Percentiles rank a stretch among this genome's conserved stretches.
Conservation (phyloP, 2,797 vertebrate species). For the Helostoma temminkii region DNA sequence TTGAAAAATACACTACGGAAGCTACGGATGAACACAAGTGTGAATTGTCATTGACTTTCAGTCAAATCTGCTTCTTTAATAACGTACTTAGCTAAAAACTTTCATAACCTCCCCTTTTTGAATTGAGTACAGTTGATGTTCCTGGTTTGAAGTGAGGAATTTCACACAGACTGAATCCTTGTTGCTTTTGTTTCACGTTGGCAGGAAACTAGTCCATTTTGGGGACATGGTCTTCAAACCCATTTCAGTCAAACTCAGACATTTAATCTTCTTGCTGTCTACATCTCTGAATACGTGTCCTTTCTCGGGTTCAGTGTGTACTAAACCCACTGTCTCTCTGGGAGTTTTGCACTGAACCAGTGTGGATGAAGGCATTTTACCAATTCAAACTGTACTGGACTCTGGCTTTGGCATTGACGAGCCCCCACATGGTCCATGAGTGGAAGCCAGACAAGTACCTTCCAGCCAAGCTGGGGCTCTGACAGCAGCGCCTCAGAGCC, state of each 20-base stretch:
- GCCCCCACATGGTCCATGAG: conserved; percentile 6
- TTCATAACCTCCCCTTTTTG: too few species aligned
- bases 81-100: too few species aligned
- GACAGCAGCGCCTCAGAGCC: conserved; percentile 27
- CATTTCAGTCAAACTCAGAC: too few species aligned
- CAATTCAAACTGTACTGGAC: conserved; percentile 11
- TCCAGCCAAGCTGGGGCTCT: conserved; percentile 13
- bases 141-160: too few species aligned
- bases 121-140: too few species aligned
- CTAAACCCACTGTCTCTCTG: background rate
- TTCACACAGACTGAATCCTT: background rate
- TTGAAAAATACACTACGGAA: too few species aligned
- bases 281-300: background rate
- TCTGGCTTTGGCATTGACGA: conserved; percentile 1
- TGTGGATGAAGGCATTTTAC: background rate
- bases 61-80: too few species aligned
- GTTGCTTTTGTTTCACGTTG: background rate
- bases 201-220: background rate
- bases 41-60: too few species aligned
- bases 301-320: background rate
- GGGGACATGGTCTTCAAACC: background rate
- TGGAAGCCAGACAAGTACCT: background rate
- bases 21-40: too few species aligned
- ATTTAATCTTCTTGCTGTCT: background rate
- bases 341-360: background rate